Base-by-base conservation (phyloP, 2,113 vertebrate genomes). In the Pollachius pollachius region DNA sequence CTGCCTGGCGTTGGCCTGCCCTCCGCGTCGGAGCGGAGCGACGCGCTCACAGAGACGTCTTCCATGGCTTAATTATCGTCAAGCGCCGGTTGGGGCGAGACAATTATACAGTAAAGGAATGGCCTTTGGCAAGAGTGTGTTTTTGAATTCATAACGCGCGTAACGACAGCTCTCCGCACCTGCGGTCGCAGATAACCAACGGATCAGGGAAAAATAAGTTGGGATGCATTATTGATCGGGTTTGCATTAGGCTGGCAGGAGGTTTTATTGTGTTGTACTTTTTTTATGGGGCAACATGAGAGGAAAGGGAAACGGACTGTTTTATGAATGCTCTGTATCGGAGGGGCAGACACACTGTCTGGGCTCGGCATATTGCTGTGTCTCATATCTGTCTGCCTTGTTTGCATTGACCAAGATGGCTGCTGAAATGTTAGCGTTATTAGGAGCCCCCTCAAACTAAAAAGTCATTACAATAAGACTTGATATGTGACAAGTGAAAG, bases 41-140 rank as follows among this genome's bases (percentile, higher is more conserved):
- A 84, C 73, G 68, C 75, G 71, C 0, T 41, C 75, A 87, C 79
- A 87, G 79, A 87, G 77, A 80, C 77, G 82, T 86, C 84, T 84
- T 83, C 77, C 73, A 88, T 79, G 83, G 81, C 77, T 88, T 89
- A 87, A 90, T 90, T 90, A 90, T 84, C 70, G 73, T 80, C 79
- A 82, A 87, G 84, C 83, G 80, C 85, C 86, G 82, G 78, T 81
- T 81, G 61, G 76, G 68, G 71, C 0, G 52, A 84, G 81, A 86
- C 80, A 87, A 88, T 90, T 90, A 89, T 87, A 87, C 81, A 89
- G 87, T 81, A 82, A 86, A 83, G 79, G 79, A 85, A 84, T 83
- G 76, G 87, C 87, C 88, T 85, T 85, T 86, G 85, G 89, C 86
- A 83, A 82, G 79, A 89, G 82, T 73, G 62, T 82, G 84, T 84